A percentile compares a stretch with the other conserved stretches of the same genome.
phyloP scores from a whole-genome alignment of 2,797 vertebrate genomes.

The Hemibagrus guttatus region DNA sequence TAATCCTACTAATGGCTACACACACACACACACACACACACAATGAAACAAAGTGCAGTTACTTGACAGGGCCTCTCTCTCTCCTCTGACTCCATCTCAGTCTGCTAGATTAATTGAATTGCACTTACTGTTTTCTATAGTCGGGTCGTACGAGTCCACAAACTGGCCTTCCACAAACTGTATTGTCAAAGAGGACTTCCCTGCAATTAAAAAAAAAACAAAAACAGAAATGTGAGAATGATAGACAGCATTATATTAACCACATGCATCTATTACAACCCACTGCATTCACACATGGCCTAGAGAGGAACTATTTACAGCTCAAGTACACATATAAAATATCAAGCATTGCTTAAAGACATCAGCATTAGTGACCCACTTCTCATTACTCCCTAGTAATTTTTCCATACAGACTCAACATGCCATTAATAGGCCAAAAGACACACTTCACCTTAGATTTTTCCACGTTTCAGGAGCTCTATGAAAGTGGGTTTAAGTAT shows the following conservation, averaged over 20 bases:
- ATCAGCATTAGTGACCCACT: slow-evolving; percentile 1
- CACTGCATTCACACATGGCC: slow-evolving; percentile 15
- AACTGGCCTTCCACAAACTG: slow-evolving; percentile 95
- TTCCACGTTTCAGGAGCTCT: not conserved
- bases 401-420: not conserved
- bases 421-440: not conserved
- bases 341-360: slow-evolving; percentile 22
- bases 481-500: not conserved
- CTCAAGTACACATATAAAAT: slow-evolving; percentile 7
- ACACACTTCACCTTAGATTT: not conserved
- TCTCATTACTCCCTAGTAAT: not conserved
- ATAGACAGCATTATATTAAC: not conserved
- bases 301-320: slow-evolving; percentile 2
- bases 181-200: slow-evolving; percentile 91
- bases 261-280: not conserved
- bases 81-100: not conserved
- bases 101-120: not conserved
- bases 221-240: slow-evolving; percentile 23
- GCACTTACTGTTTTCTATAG: slow-evolving; percentile 93
- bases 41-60: not conserved
- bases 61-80: slow-evolving; percentile 1
- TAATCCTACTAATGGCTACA: not conserved
- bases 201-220: slow-evolving; percentile 63
- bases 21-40: not conserved
- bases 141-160: slow-evolving; percentile 91